Base-by-base conservation (phyloP, 2,797 vertebrate species). In the Rhincodon typus region DNA sequence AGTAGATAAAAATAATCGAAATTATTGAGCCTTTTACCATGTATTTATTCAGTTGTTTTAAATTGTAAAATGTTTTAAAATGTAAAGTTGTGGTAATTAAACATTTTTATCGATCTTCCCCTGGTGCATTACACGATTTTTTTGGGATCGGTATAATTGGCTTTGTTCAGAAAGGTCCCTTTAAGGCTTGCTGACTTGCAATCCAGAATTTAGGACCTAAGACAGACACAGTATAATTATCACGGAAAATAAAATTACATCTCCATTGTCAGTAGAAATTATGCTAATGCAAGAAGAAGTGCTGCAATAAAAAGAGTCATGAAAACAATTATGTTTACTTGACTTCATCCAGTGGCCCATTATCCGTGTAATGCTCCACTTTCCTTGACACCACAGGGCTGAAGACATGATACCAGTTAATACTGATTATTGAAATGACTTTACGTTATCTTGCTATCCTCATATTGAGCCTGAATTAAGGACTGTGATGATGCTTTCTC, bases 31-130 rank as follows among this genome's bases (percentile, higher is more conserved):
- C 94, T 95, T 95, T 95, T 95, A 77, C 46, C 17, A 77, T 77
- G 94, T 95, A 95, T 95, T 95, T 95, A 95, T 95, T 77, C 94
- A 94, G 42, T 77, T 77, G 94, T 95, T 95, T 95, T 95, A 53
- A 95, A 95, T 74, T 95, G 94, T 95, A 74, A 95, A 93, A 69
- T 93, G 90, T 93, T 93, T 93, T 25, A 23, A 93, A 93, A 93
- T 67, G 90, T 93, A 69, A 77, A 95, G 50, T 95, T 72, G 70
- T 95, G 46, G 70, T 95, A 77, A 53, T 95, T 27, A 94, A 53
- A 70, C 94, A 74, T 74, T 77, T 95, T 77, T 94, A 72, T 95
- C 70, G 53, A 74, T 74, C 27, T 95, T 94, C 46, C 70, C 94
- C 21, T 77, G 69, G 69, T 95, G 94, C 70, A 72, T 95, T 74